These are phyloP conservation scores for Hydriomena furcata DNA, from an alignment of 2,888 invertebrate genomes.

Conservation along the genomic window DNA sequence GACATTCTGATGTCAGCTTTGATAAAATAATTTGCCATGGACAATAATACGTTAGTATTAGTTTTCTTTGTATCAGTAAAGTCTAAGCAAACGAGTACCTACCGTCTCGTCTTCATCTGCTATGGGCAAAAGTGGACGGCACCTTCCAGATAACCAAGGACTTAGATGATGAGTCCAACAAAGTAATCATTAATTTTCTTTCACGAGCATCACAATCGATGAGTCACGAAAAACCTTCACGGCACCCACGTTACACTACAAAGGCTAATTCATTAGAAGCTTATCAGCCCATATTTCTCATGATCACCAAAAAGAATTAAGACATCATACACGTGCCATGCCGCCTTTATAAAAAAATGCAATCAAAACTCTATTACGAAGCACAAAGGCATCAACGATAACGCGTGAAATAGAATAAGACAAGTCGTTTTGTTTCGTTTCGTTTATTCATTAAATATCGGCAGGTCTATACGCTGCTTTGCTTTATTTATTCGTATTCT, in stretches of 20 bases:
- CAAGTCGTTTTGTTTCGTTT: conserved; percentile 1
- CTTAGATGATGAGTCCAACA: too few species aligned
- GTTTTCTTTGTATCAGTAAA: too few species aligned
- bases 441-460: background rate
- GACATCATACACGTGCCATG: conserved; percentile 8
- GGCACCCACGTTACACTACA: conserved; percentile 8
- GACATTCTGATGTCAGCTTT: too few species aligned
- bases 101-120: too few species aligned
- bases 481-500: background rate
- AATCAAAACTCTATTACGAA: conserved; percentile 16
- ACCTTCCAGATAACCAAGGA: too few species aligned
- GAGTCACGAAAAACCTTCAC: too few species aligned
- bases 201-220: too few species aligned
- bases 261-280: conserved; percentile 8
- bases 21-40: too few species aligned
- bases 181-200: too few species aligned
- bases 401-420: conserved; percentile 19
- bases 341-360: conserved; percentile 15
- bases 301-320: conserved; percentile 9
- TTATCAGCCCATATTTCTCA: conserved; percentile 4
- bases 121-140: too few species aligned
- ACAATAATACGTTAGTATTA: too few species aligned
- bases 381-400: conserved; percentile 12
- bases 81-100: too few species aligned
- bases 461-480: background rate